Conservation (phyloP, 2,888 invertebrate species). For the Auanema freiburgensis region DNA sequence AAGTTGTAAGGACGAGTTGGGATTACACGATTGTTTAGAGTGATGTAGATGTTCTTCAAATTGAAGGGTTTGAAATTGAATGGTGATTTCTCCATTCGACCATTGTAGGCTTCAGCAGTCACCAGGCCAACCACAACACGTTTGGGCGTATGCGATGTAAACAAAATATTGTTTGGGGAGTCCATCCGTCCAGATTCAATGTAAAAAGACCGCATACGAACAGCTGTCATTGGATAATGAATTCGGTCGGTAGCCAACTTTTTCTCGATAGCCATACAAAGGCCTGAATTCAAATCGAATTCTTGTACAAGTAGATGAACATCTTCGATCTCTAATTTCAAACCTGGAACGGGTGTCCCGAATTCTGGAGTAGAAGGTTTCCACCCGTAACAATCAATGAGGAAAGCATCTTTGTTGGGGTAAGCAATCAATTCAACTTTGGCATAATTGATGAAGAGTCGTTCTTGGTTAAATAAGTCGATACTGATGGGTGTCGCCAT, state of each 20-base stretch:
- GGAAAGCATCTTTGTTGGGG: background rate
- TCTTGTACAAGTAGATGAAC: background rate
- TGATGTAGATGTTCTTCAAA: conserved; percentile 1
- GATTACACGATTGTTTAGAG: background rate
- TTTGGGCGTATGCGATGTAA: background rate
- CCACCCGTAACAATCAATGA: background rate
- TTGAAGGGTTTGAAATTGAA: conserved; percentile 2
- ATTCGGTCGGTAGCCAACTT: background rate
- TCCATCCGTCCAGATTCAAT: background rate
- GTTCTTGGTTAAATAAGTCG: background rate
- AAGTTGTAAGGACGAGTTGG: background rate
- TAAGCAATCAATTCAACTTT: background rate
- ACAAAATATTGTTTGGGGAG: background rate
- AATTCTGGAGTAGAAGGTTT: too few species aligned
- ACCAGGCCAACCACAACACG: background rate
- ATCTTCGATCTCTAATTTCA: background rate
- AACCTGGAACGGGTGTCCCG: background rate
- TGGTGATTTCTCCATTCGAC: background rate
- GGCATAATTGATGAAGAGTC: background rate
- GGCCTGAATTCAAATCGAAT: background rate
- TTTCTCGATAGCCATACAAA: background rate
- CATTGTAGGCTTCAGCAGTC: background rate
- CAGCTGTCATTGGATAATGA: background rate
- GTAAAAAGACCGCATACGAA: background rate
- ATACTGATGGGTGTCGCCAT: background rate